phyloP scores from a whole-genome alignment of 1,140 invertebrate species.

The Musca vetustissima region DNA sequence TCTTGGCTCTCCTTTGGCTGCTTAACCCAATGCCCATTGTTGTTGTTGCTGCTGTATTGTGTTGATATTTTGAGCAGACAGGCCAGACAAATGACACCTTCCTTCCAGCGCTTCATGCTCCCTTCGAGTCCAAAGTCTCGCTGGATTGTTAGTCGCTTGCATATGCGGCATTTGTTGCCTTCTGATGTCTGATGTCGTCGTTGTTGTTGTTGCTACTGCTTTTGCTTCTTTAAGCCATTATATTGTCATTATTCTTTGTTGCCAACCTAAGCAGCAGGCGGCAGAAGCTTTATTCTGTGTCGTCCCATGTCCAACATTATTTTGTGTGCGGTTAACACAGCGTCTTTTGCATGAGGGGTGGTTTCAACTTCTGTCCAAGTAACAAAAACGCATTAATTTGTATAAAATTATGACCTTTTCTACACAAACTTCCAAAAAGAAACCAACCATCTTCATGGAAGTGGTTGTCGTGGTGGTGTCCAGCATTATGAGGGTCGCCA shows the following conservation, averaged over 20 bases:
- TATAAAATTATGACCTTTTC: constrained; percentile 15
- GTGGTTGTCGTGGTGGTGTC: too few relatives aligned
- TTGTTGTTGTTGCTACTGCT: background rate
- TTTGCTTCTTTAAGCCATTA: constrained; percentile 7
- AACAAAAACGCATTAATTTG: constrained; percentile 16
- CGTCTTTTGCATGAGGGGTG: too few relatives aligned
- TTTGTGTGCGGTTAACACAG: too few relatives aligned
- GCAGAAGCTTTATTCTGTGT: background rate
- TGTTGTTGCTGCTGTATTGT: too few relatives aligned
- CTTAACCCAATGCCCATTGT: background rate
- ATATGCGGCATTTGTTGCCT: constrained; percentile 4
- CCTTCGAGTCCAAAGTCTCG: too few relatives aligned
- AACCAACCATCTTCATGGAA: too few relatives aligned
- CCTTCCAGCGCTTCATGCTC: too few relatives aligned
- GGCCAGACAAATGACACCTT: constrained; percentile 8
- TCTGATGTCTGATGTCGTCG: too few relatives aligned
- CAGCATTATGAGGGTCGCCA: background rate
- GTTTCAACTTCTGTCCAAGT: too few relatives aligned
- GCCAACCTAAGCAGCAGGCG: constrained; percentile 2
- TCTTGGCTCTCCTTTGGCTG: background rate
- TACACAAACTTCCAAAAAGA: too few relatives aligned
- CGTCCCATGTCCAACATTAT: too few relatives aligned
- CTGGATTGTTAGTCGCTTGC: background rate
- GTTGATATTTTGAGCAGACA: background rate
- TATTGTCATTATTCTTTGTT: constrained; percentile 22